Conservation (phyloP, 2,113 vertebrate genomes). For the Chamaetylas fuelleborni region DNA sequence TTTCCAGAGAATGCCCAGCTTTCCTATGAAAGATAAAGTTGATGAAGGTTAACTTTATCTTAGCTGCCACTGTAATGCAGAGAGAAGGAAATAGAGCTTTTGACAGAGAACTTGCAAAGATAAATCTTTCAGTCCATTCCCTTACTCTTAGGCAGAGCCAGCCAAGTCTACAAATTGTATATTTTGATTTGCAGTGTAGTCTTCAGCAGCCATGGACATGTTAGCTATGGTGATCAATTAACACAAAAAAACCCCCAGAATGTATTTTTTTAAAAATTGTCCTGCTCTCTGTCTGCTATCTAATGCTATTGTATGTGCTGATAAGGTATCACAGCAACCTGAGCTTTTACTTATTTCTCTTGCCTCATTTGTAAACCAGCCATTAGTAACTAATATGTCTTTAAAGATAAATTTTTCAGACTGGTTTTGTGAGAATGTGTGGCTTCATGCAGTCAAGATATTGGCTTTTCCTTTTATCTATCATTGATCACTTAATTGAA, state of each 20-base stretch:
- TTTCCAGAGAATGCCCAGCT: background rate
- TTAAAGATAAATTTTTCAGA: background rate
- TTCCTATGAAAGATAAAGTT: background rate
- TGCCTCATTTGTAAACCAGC: background rate
- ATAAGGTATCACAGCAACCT: background rate
- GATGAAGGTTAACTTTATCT: background rate
- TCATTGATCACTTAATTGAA: background rate
- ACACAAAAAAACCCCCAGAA: background rate
- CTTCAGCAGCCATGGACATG: background rate
- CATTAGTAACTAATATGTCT: background rate
- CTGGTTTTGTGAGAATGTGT: background rate
- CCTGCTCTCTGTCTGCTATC: background rate
- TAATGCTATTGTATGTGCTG: background rate
- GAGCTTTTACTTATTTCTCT: background rate
- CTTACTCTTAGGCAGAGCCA: background rate
- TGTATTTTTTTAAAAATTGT: background rate
- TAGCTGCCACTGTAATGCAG: background rate
- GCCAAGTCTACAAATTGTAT: fast-evolving
- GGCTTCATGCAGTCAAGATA: background rate
- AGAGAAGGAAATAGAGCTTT: background rate
- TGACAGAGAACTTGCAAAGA: background rate
- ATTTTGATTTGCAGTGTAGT: background rate
- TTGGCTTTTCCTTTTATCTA: background rate
- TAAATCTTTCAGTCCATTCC: background rate
- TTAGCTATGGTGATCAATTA: background rate